A percentile compares a stretch with the other conserved stretches of the same genome.
Evolutionary conservation across 2,797 vertebrate species (phyloP).

Genomic region (Taenioides sp.): DNA sequence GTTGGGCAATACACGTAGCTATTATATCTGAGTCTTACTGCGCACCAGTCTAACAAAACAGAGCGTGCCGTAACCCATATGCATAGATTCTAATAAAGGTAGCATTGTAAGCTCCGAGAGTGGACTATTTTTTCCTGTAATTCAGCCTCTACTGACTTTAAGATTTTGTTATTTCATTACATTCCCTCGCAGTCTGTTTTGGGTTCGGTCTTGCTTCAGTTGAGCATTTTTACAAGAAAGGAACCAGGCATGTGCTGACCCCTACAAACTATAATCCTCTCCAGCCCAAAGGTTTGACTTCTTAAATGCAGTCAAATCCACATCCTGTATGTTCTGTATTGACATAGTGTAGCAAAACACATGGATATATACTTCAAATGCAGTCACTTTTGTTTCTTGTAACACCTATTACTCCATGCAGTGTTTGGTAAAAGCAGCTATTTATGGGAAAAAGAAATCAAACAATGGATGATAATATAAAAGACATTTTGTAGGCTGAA

Average conservation of each 20-base stretch:
- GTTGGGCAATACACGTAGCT: too few species aligned
- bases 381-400: too few species aligned
- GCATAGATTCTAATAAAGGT: constrained; percentile 50
- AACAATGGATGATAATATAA: too few species aligned
- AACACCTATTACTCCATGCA: too few species aligned
- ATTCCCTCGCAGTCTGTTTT: constrained; percentile 41
- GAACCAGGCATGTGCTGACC: constrained; percentile 39
- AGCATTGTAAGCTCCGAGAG: constrained; percentile 26
- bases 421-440: too few species aligned
- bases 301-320: constrained; percentile 3
- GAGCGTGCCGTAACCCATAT: constrained; percentile 47
- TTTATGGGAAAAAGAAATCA: too few species aligned
- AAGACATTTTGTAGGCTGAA: too few species aligned
- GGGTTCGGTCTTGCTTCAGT: constrained; percentile 11
- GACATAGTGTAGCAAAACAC: not conserved
- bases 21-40: not conserved
- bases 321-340: not conserved
- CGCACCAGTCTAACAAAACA: not conserved
- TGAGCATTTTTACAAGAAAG: constrained; percentile 32
- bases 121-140: constrained; percentile 36
- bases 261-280: constrained; percentile 37
- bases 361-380: too few species aligned
- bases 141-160: constrained; percentile 39
- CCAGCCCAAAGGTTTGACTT: constrained; percentile 5
- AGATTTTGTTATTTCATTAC: constrained; percentile 43